These are phyloP conservation scores for Aphelinus atriplicis DNA, from an alignment of 1,140 invertebrate genomes.

Conservation along the genomic window DNA sequence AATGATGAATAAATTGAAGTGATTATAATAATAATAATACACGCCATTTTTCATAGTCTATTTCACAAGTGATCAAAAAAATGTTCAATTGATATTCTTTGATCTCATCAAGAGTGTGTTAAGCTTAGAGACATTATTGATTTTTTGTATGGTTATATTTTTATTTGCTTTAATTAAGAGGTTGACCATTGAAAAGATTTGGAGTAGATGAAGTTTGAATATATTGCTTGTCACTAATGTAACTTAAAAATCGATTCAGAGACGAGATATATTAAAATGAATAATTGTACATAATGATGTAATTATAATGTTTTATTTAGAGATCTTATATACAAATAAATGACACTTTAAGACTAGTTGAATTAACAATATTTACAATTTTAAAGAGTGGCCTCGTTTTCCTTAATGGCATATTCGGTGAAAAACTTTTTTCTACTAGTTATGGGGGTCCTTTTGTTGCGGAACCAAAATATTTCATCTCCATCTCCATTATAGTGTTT, in stretches of 20 bases:
- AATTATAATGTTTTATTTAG: conserved; percentile 39
- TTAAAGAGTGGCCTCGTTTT: conserved; percentile 25
- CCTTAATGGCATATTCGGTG: conserved; percentile 52
- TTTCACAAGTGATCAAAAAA: too few species aligned
- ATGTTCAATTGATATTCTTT: conserved; percentile 17
- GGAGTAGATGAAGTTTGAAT: neutral
- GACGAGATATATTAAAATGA: conserved; percentile 28
- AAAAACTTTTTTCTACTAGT: conserved; percentile 73
- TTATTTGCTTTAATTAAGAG: conserved; percentile 11
- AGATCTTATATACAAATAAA: conserved; percentile 40
- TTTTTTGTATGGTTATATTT: conserved; percentile 5
- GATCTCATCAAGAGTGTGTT: too few species aligned
- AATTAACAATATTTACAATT: conserved; percentile 31
- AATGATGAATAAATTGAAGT: too few species aligned
- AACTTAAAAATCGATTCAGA: neutral
- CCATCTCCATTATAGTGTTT: conserved; percentile 72
- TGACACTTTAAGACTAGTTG: conserved; percentile 23
- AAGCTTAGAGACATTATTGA: too few species aligned
- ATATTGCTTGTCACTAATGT: conserved; percentile 8
- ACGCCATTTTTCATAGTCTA: too few species aligned
- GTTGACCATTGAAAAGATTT: neutral
- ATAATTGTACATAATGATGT: conserved; percentile 37
- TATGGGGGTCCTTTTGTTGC: conserved; percentile 72
- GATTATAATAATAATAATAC: too few species aligned
- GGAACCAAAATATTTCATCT: conserved; percentile 74